Conservation (phyloP, 2,113 vertebrate species). For the Cheilinus undulatus region DNA sequence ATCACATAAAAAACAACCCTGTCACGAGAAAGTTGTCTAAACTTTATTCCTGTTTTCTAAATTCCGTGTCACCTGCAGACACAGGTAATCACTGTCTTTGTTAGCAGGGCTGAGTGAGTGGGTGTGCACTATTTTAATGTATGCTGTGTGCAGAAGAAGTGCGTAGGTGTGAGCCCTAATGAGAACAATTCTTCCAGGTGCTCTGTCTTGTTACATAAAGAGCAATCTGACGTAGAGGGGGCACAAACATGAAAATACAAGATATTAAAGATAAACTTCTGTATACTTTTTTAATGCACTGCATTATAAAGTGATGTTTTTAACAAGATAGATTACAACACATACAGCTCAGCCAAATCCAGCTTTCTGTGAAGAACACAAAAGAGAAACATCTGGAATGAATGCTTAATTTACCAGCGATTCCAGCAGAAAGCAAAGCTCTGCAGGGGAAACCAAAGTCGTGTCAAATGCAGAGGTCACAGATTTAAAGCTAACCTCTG, state of each 20-base stretch:
- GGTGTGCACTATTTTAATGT: not conserved
- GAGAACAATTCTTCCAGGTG: slow-evolving; percentile 5
- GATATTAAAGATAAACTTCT: no score
- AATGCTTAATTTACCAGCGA: slow-evolving; percentile 23
- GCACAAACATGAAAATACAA: not conserved
- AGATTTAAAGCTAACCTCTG: slow-evolving; percentile 62
- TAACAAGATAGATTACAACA: no score
- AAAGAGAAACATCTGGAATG: slow-evolving; percentile 7
- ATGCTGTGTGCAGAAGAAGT: not conserved
- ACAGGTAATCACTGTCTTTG: not conserved
- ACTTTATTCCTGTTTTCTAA: not conserved
- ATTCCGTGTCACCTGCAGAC: not conserved
- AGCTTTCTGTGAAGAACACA: slow-evolving; percentile 18
- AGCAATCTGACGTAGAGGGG: no score
- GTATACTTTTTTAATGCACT: no score
- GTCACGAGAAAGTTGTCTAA: no score
- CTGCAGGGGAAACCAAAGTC: slow-evolving; percentile 47
- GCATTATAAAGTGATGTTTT: no score
- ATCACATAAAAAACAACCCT: no score
- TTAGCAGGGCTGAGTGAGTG: not conserved
- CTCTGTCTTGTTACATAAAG: not conserved
- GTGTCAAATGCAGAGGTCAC: slow-evolving; percentile 50
- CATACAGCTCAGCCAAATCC: slow-evolving; percentile 4
- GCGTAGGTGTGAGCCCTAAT: not conserved
- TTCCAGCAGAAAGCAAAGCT: slow-evolving; percentile 28